phyloP scores from a whole-genome alignment of 1,140 invertebrate species.

The Charaxes varanes region DNA sequence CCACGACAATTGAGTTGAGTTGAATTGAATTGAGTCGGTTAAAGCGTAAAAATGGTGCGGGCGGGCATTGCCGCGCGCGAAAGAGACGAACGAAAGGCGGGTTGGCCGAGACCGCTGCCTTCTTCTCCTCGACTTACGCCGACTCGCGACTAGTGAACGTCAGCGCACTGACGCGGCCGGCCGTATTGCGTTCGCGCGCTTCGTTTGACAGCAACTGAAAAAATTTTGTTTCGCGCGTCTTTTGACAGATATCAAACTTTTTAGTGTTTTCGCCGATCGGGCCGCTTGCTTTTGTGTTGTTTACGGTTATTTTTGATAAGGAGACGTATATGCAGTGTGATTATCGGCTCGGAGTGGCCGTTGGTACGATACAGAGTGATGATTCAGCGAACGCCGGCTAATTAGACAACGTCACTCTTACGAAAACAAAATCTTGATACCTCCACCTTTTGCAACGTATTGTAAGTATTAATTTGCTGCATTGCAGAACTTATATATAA shows the following conservation, averaged over 20 bases:
- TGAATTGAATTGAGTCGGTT: slow-evolving; percentile 73
- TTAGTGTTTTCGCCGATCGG: slow-evolving; percentile 39
- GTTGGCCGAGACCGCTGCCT: slow-evolving; percentile 67
- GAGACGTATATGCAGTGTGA: slow-evolving; percentile 41
- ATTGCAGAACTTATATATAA: no score
- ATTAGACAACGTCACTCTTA: slow-evolving; percentile 61
- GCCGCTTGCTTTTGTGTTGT: slow-evolving; percentile 29
- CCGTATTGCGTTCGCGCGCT: slow-evolving; percentile 42
- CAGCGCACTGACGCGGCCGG: slow-evolving; percentile 61
- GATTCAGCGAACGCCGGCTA: slow-evolving; percentile 68
- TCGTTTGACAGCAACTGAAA: slow-evolving; percentile 50
- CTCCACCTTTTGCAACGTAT: slow-evolving; percentile 34
- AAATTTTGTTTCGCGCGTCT: slow-evolving; percentile 64
- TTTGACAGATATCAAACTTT: slow-evolving; percentile 51
- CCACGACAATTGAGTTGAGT: slow-evolving; percentile 73
- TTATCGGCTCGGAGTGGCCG: slow-evolving; percentile 41
- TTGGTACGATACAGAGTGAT: slow-evolving; percentile 67
- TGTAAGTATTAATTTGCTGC: slow-evolving; percentile 51
- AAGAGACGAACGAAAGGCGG: slow-evolving; percentile 68
- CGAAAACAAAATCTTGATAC: slow-evolving; percentile 60
- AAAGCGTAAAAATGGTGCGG: slow-evolving; percentile 70
- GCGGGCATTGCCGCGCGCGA: slow-evolving; percentile 61
- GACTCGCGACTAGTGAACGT: slow-evolving; percentile 66
- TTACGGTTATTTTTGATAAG: slow-evolving; percentile 22
- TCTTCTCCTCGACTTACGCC: slow-evolving; percentile 69